Base-by-base conservation (phyloP, 2,888 invertebrate genomes). In the Torymus aiolomorphi region DNA sequence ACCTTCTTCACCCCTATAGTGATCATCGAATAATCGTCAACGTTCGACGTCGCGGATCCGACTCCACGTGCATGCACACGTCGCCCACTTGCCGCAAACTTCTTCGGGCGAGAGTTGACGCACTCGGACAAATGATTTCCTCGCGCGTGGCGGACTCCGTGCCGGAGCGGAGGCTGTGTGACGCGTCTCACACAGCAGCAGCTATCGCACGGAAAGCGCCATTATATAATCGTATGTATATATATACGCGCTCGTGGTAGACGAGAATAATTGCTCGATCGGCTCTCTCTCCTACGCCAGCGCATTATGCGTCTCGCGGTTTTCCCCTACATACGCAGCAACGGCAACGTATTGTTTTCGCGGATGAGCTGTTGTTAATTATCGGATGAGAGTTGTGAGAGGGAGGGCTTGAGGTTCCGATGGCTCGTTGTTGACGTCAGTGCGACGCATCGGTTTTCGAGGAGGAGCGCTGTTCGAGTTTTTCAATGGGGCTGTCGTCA, bases 61-160 rank as follows among this genome's bases (percentile, higher is more conserved):
- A 31, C 31, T 31, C 2, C 31, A 31, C 31, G 31, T 31, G 31
- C 31, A 31, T 31, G 20, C 4, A 71, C 56, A 18, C 61, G 10
- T 16, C 14, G 49, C 56, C 12, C 54, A 20, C 24, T 31, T 12
- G 14, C 3, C 49, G 18, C 70, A 13, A 20, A 20, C 56, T 42
- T 20, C 31, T 31, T 31, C 31, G 31, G 31, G 31, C 31, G 31
- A 31, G 31, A 31, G 57, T 82, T 82, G 82, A 80, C 82, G 80
- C 82, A 31, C 62, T 62, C 61, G 78, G 80, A 78, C 82, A 81
- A 84, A 84, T 83, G 82, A 84, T 84, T 84, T 84, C 82, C 72
- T 70, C 82, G 82, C 83, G 83, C 83, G 79, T 5, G 3, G 31
- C 31, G 31, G 31, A 31, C 31, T 31, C 16, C n/a, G 31, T 14